These are phyloP conservation scores for Eugnorisma glareosa DNA, from an alignment of 2,888 invertebrate genomes.

Conservation along the genomic window DNA sequence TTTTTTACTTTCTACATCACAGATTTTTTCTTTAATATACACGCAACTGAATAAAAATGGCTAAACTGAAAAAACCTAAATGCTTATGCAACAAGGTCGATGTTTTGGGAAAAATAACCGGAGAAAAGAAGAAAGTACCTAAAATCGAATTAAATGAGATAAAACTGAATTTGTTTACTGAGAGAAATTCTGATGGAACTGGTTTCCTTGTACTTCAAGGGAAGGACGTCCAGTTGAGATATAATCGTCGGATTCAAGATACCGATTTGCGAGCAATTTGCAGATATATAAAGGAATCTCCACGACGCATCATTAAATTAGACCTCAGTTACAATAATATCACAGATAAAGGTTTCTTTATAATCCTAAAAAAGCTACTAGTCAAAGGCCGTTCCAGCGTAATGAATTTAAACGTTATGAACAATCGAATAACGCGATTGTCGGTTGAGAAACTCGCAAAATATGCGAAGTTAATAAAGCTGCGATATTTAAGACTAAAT, in stretches of 20 bases:
- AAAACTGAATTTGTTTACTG: slow-evolving; percentile 83
- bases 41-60: slow-evolving; percentile 9
- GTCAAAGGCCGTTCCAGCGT: slow-evolving; percentile 86
- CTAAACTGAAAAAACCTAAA: slow-evolving; percentile 47
- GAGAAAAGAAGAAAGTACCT: slow-evolving; percentile 66
- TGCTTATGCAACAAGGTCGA: slow-evolving; percentile 79
- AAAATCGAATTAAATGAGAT: slow-evolving; percentile 75
- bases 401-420: slow-evolving; percentile 89
- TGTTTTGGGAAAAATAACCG: slow-evolving; percentile 78
- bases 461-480: slow-evolving; percentile 81
- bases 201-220: slow-evolving; percentile 88
- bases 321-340: slow-evolving; percentile 91
- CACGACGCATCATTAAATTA: slow-evolving; percentile 85
- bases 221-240: slow-evolving; percentile 86
- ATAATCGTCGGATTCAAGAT: slow-evolving; percentile 84
- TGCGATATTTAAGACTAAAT: slow-evolving; percentile 89
- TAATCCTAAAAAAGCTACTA: slow-evolving; percentile 83
- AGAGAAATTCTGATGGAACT: slow-evolving; percentile 90
- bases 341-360: slow-evolving; percentile 87
- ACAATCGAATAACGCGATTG: slow-evolving; percentile 87
- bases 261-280: slow-evolving; percentile 88
- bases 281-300: slow-evolving; percentile 84
- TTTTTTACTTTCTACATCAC: background rate
- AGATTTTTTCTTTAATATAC: background rate
- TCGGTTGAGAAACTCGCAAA: slow-evolving; percentile 82